Conservation (phyloP, 2,113 vertebrate genomes). For the Colossoma macropomum region DNA sequence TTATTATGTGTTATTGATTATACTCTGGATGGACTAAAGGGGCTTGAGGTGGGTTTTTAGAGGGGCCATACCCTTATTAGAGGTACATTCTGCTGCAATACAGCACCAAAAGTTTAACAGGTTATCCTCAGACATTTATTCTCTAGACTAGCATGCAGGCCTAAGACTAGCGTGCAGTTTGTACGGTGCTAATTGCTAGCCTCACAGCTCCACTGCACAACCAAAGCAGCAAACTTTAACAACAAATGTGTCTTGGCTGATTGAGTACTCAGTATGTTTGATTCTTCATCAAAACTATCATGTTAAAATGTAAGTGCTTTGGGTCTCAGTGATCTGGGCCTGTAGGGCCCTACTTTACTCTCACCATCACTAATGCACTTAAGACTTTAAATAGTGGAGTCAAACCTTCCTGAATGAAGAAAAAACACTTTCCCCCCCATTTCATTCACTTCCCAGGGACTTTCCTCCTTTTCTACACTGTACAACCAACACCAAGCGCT, state of each 20-base stretch:
- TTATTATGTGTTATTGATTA: too few relatives aligned
- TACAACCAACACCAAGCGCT: conserved; percentile 41
- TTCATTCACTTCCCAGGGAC: conserved; percentile 22
- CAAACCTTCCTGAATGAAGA: conserved; percentile 11
- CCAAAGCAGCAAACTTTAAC: not conserved
- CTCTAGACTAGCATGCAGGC: too few relatives aligned
- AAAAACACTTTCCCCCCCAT: not conserved
- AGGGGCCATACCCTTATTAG: too few relatives aligned
- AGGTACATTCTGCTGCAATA: too few relatives aligned
- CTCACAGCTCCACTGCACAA: too few relatives aligned
- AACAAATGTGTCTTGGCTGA: not conserved
- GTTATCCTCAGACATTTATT: too few relatives aligned
- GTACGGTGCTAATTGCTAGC: too few relatives aligned
- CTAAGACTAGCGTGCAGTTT: too few relatives aligned
- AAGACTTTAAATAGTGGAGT: not conserved
- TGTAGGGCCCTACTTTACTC: not conserved
- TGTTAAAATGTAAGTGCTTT: not conserved
- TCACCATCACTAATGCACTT: not conserved
- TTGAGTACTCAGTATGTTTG: too few relatives aligned
- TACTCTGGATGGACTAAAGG: too few relatives aligned
- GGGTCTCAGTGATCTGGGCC: not conserved
- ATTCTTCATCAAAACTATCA: not conserved
- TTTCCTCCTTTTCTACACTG: conserved; percentile 31
- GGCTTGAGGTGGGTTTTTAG: too few relatives aligned
- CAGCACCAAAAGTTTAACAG: too few relatives aligned